phyloP scores from a whole-genome alignment of 2,113 vertebrate genomes.

The Delphinapterus leucas region DNA sequence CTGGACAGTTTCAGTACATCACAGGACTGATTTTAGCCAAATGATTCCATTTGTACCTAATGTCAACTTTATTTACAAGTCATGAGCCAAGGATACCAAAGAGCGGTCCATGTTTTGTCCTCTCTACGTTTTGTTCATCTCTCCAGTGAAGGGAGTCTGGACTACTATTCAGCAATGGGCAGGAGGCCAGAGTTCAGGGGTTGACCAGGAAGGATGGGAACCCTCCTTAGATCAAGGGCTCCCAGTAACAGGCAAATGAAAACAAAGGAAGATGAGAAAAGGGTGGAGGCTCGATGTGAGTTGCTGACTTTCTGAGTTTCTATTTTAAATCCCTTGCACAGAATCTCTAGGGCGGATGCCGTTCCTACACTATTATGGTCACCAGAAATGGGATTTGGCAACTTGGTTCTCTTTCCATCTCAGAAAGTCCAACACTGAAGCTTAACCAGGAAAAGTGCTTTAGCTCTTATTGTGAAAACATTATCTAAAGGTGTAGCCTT shows the following conservation, averaged over 20 bases:
- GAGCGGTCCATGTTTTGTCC: neutral
- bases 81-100: neutral
- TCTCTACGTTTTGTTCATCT: neutral
- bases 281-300: slow-evolving; percentile 40
- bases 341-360: slow-evolving; percentile 29
- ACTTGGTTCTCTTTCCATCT: neutral
- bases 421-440: neutral
- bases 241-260: neutral
- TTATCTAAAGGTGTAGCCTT: neutral
- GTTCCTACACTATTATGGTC: neutral
- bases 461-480: neutral
- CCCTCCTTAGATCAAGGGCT: slow-evolving; percentile 35
- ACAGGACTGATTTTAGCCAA: neutral
- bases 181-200: slow-evolving; percentile 42
- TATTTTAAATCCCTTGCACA: slow-evolving; percentile 49
- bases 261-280: slow-evolving; percentile 52
- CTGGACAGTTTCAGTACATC: neutral
- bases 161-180: slow-evolving; percentile 12
- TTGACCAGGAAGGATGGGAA: slow-evolving; percentile 48
- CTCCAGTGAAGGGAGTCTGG: slow-evolving; percentile 14
- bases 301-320: slow-evolving; percentile 13
- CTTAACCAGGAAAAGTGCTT: neutral
- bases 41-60: neutral
- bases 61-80: neutral
- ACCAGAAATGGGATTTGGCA: neutral